These are phyloP conservation scores for Phenganax subtilis DNA, from an alignment of 92 coral and sea anemone genomes.

Conservation along the genomic window DNA sequence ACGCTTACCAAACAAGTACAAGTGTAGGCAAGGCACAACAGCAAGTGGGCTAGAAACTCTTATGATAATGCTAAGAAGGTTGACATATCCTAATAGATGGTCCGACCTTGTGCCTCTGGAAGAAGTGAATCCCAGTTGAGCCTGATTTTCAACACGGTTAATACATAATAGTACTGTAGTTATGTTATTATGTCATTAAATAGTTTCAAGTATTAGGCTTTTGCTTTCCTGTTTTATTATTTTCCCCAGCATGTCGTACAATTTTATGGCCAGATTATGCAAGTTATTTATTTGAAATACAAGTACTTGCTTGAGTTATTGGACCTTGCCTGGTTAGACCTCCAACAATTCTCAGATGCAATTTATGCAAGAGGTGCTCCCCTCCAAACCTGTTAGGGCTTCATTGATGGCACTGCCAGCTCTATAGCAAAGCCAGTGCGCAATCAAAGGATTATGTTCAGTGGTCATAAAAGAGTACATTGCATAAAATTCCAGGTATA, in stretches of 20 bases:
- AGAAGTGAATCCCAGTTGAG: constrained; percentile 46
- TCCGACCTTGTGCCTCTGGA: constrained; percentile 45
- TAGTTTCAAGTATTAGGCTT: neutral
- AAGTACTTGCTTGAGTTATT: constrained; percentile 46
- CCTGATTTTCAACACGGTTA: constrained; percentile 48
- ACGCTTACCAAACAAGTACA: constrained; percentile 50
- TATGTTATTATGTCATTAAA: neutral
- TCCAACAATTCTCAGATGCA: constrained; percentile 43
- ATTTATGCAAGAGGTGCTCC: constrained; percentile 54
- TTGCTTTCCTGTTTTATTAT: constrained; percentile 3
- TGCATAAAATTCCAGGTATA: constrained; percentile 62
- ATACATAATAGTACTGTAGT: neutral
- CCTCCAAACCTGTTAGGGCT: constrained; percentile 53
- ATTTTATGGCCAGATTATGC: constrained; percentile 32
- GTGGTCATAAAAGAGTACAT: constrained; percentile 61
- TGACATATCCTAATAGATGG: constrained; percentile 53
- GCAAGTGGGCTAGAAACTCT: constrained; percentile 48
- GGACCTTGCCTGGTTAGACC: constrained; percentile 51
- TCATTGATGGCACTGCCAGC: constrained; percentile 56
- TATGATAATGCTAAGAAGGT: constrained; percentile 43
- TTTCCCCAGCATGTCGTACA: neutral
- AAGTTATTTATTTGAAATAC: constrained; percentile 46
- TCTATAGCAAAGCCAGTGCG: constrained; percentile 55
- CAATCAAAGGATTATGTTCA: constrained; percentile 54
- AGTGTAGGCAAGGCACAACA: constrained; percentile 57